Evolutionary conservation across 2,888 invertebrate species (phyloP).

Genomic region (Cantharis rustica): DNA sequence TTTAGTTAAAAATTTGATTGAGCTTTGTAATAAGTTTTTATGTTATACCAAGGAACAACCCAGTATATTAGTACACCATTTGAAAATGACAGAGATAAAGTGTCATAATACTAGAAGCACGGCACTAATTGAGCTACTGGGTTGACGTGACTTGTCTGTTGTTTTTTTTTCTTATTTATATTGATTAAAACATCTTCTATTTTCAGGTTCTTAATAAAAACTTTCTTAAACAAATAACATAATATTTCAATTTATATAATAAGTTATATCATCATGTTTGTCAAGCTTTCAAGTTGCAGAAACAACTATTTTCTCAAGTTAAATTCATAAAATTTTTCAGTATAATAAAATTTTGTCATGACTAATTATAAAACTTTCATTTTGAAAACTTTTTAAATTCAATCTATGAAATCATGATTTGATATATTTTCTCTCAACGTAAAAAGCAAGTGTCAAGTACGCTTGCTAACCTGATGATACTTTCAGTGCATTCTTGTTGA

Average conservation of each 20-base stretch:
- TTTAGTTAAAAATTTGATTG: conserved; percentile 5
- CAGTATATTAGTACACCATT: conserved; percentile 17
- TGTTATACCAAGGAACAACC: conserved; percentile 5
- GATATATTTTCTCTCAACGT: no score
- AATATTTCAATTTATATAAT: neutral
- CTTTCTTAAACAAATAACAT: conserved; percentile 9
- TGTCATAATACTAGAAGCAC: conserved; percentile 18
- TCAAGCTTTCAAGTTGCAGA: neutral
- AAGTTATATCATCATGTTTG: neutral
- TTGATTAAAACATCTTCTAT: conserved; percentile 12
- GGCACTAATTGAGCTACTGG: conserved; percentile 13
- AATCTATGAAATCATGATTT: no score
- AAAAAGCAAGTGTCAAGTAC: no score
- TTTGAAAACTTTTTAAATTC: no score
- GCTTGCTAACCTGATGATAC: no score
- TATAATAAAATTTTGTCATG: no score
- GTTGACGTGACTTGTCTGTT: conserved; percentile 18
- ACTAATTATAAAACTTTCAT: no score
- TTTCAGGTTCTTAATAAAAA: conserved; percentile 8
- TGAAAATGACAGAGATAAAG: conserved; percentile 19
- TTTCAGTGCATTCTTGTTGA: no score
- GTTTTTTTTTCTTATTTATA: conserved; percentile 6
- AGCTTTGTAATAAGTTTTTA: conserved; percentile 2
- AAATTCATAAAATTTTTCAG: no score
- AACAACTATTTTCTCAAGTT: neutral